phyloP scores from a whole-genome alignment of 2,113 vertebrate genomes.

The Leptosomus discolor region DNA sequence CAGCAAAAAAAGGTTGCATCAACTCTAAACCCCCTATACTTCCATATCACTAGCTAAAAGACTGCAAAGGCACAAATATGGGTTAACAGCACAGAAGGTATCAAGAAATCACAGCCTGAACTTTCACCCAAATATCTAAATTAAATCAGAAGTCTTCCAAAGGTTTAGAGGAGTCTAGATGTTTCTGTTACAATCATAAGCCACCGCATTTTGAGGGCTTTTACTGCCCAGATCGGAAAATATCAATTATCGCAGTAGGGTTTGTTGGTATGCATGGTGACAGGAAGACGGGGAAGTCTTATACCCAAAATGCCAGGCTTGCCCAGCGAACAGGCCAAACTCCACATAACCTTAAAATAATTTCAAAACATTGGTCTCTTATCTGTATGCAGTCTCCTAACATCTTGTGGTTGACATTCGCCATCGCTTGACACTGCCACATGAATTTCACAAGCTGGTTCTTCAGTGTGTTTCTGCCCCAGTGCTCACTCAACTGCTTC shows the following conservation, averaged over 20 bases:
- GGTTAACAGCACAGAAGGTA: not conserved
- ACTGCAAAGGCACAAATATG: not conserved
- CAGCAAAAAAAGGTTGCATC: not conserved
- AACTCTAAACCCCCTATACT: not conserved
- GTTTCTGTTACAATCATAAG: not conserved
- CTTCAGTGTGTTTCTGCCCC: not conserved
- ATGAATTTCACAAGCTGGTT: not conserved
- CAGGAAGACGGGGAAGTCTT: not conserved
- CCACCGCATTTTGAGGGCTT: not conserved
- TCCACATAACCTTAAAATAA: not conserved
- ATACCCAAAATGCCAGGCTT: not conserved
- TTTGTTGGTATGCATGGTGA: not conserved
- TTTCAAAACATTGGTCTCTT: not conserved
- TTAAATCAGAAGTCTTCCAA: not conserved
- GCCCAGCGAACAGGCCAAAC: not conserved
- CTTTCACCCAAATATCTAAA: not conserved
- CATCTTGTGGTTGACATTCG: not conserved
- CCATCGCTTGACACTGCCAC: rapidly evolving
- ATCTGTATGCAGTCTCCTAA: not conserved
- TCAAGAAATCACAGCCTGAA: not conserved
- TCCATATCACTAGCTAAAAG: not conserved
- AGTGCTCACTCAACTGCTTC: not conserved
- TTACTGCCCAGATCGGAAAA: not conserved
- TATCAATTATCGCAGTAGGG: rapidly evolving
- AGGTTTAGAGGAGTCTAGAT: not conserved